Base-by-base conservation (phyloP, 2,888 invertebrate species). In the Euzophera pinguis region DNA sequence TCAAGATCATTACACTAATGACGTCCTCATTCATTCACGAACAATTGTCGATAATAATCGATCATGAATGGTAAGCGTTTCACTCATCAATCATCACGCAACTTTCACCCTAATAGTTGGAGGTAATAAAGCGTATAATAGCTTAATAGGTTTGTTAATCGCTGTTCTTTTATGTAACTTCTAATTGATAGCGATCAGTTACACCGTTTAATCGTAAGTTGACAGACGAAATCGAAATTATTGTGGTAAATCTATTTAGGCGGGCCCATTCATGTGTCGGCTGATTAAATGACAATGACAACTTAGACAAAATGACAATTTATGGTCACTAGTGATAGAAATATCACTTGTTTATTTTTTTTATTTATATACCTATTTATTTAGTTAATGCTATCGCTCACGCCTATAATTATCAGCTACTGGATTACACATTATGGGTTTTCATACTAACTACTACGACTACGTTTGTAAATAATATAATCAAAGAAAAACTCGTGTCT, bases 81-180 rank as follows among this genome's bases (percentile, higher is more conserved):
- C 75, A 70, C 73, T 65, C 57, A 78, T 79, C 73, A 71, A 73
- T 78, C 71, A 72, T 57, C 61, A 50, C 27, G 38, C 62, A 56
- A 75, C 80, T 83, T 84, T 83, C 82, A 72, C 75, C 63, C 68
- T 81, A 82, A 83, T 80, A 69, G 69, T 54, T 56, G 51, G 63
- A 50, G 62, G 65, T 34, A 75, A 75, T 79, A 78, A 76, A 69
- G 69, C 73, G 70, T 72, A 71, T 78, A 81, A 78, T 75, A 59
- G 67, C 65, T 53, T 67, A 68, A 65, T 61, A 57, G 62, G 58
- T 52, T 57, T 50, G 50, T 56, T 63, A 61, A 56, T 53, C 59
- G 56, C 48, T 61, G 54, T 63, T 58, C 27, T 42, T 65, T 73
- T 76, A 73, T 66, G 70, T 71, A 77, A 76, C 58, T 55, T 52